A percentile compares a stretch with the other conserved stretches of the same genome.
Evolutionary conservation across 2,797 vertebrate species (phyloP).

Genomic region (Cottoperca gobio): DNA sequence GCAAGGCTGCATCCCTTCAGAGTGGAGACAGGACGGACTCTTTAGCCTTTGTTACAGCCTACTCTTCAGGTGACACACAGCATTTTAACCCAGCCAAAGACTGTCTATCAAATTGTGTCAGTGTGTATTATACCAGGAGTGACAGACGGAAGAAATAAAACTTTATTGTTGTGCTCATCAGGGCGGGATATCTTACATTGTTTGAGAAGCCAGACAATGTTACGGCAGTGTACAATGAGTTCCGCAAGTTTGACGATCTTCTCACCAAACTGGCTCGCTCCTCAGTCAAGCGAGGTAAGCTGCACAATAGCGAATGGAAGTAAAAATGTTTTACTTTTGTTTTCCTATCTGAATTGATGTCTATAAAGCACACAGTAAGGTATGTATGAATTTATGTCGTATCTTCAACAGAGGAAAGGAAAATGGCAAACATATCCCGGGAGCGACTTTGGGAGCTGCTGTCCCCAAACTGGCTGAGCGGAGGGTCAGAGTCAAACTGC

Average conservation of each 20-base stretch:
- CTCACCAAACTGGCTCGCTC: slow-evolving; percentile 85
- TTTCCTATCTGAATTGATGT: not conserved
- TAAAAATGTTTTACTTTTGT: accelerated
- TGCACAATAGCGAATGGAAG: not conserved
- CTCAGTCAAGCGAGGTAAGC: slow-evolving; percentile 78
- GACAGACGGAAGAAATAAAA: not conserved
- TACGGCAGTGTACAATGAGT: slow-evolving; percentile 80
- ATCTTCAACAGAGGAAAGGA: slow-evolving; percentile 72
- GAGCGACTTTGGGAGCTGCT: slow-evolving; percentile 83
- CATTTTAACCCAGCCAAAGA: no score
- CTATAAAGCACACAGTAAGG: no score
- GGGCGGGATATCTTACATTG: slow-evolving; percentile 88
- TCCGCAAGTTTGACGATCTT: slow-evolving; percentile 86
- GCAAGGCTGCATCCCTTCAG: slow-evolving; percentile 1
- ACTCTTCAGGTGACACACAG: slow-evolving; percentile 86
- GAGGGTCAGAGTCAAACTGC: slow-evolving; percentile 48
- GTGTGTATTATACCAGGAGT: not conserved
- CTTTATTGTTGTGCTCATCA: slow-evolving; percentile 70
- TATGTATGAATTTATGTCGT: not conserved
- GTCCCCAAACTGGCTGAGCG: slow-evolving; percentile 51
- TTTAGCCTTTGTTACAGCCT: slow-evolving; percentile 88
- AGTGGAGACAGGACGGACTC: slow-evolving; percentile 86
- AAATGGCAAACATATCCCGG: slow-evolving; percentile 65
- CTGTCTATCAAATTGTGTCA: not conserved
- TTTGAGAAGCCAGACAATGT: slow-evolving; percentile 75